Conservation (phyloP, 2,113 vertebrate genomes). For the Thymallus thymallus region DNA sequence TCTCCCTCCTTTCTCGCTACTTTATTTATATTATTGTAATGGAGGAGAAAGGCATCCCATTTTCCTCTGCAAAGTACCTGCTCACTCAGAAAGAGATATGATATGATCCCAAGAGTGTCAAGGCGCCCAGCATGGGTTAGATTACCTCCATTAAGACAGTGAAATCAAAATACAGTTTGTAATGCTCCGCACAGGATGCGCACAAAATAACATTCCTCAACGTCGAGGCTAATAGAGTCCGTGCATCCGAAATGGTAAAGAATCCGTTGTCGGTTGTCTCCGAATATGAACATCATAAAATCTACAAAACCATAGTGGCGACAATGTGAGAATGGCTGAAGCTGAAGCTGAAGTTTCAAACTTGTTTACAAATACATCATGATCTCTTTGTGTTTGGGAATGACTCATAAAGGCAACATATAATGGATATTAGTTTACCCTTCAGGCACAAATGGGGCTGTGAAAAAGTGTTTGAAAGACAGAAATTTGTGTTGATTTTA, state of each 20-base stretch:
- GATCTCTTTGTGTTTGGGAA: background rate
- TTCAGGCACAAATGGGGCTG: background rate
- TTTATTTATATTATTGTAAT: constrained; percentile 38
- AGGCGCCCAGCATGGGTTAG: constrained; percentile 46
- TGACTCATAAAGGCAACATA: background rate
- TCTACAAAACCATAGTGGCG: constrained; percentile 46
- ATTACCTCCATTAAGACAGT: constrained; percentile 53
- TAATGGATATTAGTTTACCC: constrained; percentile 2
- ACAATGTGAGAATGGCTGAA: constrained; percentile 5
- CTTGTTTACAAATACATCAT: background rate
- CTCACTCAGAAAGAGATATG: constrained; percentile 42
- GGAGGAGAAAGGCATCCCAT: constrained; percentile 48
- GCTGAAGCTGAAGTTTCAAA: constrained; percentile 5
- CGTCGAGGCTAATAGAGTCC: constrained; percentile 54
- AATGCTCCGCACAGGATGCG: constrained; percentile 57
- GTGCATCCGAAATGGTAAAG: constrained; percentile 57
- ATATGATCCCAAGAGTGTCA: constrained; percentile 59
- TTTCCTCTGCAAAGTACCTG: constrained; percentile 52
- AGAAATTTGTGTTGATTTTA: background rate
- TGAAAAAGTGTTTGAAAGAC: constrained; percentile 5
- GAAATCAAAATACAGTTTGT: constrained; percentile 42
- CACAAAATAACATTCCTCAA: constrained; percentile 58
- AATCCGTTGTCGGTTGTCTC: constrained; percentile 65
- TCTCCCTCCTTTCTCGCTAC: constrained; percentile 25
- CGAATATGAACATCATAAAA: constrained; percentile 51